Evolutionary conservation across 2,888 invertebrate species (phyloP).

Genomic region (Tipula unca): DNA sequence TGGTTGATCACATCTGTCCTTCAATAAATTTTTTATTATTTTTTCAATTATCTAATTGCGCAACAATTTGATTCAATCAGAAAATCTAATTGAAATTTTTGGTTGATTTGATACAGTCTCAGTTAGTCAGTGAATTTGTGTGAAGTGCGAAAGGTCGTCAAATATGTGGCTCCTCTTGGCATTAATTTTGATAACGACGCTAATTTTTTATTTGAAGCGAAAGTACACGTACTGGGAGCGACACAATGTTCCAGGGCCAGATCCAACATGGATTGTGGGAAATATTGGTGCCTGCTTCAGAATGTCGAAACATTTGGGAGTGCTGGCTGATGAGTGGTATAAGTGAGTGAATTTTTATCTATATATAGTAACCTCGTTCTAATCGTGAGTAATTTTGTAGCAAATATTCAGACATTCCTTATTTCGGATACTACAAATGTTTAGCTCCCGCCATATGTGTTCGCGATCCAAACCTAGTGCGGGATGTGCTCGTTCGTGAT

Average conservation of each 20-base stretch:
- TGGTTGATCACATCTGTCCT: neutral
- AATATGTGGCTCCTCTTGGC: neutral
- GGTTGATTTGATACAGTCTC: neutral
- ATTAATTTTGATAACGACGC: neutral
- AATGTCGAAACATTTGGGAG: slow-evolving; percentile 23
- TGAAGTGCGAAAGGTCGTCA: too few species aligned
- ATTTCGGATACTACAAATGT: neutral
- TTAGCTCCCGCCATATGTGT: slow-evolving; percentile 29
- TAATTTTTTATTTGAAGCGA: slow-evolving; percentile 20
- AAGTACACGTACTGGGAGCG: slow-evolving; percentile 25
- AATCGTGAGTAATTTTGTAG: neutral
- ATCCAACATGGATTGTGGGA: slow-evolving; percentile 25
- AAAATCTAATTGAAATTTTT: neutral
- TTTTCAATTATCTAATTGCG: neutral
- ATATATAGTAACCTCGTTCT: neutral
- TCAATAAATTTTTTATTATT: too few species aligned
- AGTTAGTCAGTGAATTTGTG: neutral
- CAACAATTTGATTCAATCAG: neutral
- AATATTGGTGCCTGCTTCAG: slow-evolving; percentile 23
- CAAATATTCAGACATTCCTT: neutral
- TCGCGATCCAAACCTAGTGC: slow-evolving; percentile 35
- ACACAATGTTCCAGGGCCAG: slow-evolving; percentile 24
- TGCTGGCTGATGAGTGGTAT: slow-evolving; percentile 24
- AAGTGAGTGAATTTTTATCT: neutral
- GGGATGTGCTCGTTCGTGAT: slow-evolving; percentile 33